These are phyloP conservation scores for Numenius arquata DNA, from an alignment of 2,113 vertebrate genomes.

Conservation along the genomic window DNA sequence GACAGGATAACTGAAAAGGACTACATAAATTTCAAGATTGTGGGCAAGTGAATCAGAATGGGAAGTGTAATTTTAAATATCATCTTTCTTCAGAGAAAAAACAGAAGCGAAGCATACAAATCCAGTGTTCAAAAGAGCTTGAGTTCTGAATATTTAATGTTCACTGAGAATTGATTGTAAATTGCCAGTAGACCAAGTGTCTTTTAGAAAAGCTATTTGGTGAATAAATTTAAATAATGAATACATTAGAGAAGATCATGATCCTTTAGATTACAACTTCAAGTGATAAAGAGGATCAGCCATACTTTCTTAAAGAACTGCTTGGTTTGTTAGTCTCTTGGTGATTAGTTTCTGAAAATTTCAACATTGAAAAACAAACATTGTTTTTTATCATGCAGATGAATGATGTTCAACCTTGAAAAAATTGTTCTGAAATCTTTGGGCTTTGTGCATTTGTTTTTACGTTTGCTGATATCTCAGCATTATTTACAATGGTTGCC, in stretches of 20 bases:
- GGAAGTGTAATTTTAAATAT: neutral
- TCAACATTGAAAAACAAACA: neutral
- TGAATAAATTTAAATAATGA: slow-evolving; percentile 49
- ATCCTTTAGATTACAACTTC: neutral
- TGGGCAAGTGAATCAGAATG: neutral
- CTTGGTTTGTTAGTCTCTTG: neutral
- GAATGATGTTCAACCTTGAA: neutral
- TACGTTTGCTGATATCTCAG: neutral
- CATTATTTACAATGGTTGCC: neutral
- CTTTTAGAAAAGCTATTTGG: neutral
- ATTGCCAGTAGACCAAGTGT: neutral
- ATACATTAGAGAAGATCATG: neutral
- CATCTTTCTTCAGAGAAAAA: neutral
- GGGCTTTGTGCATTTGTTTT: neutral
- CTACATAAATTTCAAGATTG: neutral
- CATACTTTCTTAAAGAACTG: rapidly evolving
- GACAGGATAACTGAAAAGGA: neutral
- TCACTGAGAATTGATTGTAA: neutral
- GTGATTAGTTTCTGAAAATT: neutral
- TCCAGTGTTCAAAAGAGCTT: neutral
- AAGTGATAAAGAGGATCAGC: neutral
- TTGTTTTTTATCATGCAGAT: neutral
- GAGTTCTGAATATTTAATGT: neutral
- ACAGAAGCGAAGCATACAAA: neutral
- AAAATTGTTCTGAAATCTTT: neutral